These are phyloP conservation scores for Xestoiulus laeticollis DNA, from an alignment of 2,888 invertebrate species.

Conservation along the genomic window DNA sequence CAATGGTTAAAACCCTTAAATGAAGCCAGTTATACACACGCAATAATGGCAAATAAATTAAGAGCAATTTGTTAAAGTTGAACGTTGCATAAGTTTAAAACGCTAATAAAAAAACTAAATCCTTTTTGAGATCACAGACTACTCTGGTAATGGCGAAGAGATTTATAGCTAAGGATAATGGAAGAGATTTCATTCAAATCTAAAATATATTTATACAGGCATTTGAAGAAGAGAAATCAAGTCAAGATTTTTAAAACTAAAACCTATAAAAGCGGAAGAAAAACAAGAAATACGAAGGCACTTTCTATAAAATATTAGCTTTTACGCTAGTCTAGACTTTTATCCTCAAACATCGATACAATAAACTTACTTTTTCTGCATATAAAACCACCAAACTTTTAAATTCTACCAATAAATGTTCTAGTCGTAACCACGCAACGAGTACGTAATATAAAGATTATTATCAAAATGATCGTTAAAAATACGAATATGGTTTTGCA, in stretches of 20 bases:
- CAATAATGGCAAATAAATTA: not conserved
- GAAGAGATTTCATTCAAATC: slow-evolving; percentile 18
- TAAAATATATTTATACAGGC: not conserved
- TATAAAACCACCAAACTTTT: not conserved
- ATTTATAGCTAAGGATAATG: not conserved
- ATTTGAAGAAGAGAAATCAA: not conserved
- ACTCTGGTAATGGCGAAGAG: not conserved
- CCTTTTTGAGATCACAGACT: not conserved
- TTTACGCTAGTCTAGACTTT: slow-evolving; percentile 9
- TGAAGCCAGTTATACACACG: not conserved
- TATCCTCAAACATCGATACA: not conserved
- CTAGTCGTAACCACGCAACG: not conserved
- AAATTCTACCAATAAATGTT: not conserved
- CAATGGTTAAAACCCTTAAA: not conserved
- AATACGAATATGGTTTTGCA: no score
- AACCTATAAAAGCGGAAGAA: not conserved
- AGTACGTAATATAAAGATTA: no score
- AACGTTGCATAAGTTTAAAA: no score
- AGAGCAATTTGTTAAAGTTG: not conserved
- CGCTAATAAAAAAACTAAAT: no score
- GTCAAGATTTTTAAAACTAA: not conserved
- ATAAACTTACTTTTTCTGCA: not conserved
- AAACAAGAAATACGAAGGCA: not conserved
- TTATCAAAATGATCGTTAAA: no score
- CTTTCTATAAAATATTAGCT: slow-evolving; percentile 3